Evolutionary conservation across 2,113 vertebrate species (phyloP).

Genomic region (Anguilla japonica): DNA sequence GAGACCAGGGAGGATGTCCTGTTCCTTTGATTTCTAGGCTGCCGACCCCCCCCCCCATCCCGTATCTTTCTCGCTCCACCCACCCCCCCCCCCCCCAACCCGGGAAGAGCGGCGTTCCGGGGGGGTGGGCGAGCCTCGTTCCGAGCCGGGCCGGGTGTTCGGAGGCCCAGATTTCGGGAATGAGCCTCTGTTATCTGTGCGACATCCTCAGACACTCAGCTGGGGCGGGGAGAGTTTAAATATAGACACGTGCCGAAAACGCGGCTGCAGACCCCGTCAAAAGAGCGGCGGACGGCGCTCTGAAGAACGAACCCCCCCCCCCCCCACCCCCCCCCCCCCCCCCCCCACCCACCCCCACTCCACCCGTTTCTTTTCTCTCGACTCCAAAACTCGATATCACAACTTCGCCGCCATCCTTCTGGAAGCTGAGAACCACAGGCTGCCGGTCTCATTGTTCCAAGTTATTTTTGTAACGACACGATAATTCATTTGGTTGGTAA

Average conservation of each 20-base stretch:
- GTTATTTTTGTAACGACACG: not conserved
- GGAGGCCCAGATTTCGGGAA: too few species aligned
- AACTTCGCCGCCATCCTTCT: not conserved
- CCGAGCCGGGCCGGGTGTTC: too few species aligned
- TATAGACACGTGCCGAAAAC: slow-evolving; percentile 24
- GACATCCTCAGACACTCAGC: slow-evolving; percentile 19
- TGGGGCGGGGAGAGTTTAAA: slow-evolving; percentile 25
- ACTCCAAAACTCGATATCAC: not conserved
- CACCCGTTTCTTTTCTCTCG: not conserved
- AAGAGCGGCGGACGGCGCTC: not conserved
- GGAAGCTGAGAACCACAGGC: not conserved
- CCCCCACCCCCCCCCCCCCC: not conserved
- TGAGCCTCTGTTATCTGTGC: slow-evolving; percentile 20
- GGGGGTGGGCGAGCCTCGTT: not conserved
- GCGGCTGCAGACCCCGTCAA: not conserved
- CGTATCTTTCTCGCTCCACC: not conserved
- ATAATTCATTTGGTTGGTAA: not conserved
- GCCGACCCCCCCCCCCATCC: not conserved
- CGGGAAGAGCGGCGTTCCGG: not conserved
- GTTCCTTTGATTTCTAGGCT: not conserved
- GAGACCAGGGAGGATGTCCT: not conserved
- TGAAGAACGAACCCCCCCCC: not conserved
- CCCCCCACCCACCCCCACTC: not conserved
- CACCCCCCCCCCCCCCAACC: not conserved
- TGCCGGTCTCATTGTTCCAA: slow-evolving; percentile 1